Conservation (phyloP, 2,797 vertebrate genomes). For the Acanthurus tractus region DNA sequence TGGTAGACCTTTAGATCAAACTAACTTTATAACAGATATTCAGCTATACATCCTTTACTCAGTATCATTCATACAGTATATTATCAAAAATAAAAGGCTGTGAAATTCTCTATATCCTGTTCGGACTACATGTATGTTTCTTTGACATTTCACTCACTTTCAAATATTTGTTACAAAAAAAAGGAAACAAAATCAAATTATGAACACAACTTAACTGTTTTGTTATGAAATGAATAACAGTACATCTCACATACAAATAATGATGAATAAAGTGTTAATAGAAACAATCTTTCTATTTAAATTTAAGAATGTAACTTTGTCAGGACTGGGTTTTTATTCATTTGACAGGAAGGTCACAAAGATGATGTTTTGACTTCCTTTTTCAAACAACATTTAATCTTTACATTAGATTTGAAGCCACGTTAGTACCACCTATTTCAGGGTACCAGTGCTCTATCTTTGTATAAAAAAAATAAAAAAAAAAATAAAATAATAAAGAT, state of each 20-base stretch:
- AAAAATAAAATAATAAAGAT: background rate
- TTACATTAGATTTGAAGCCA: slow-evolving; percentile 36
- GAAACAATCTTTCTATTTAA: slow-evolving; percentile 10
- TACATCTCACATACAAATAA: slow-evolving; percentile 24
- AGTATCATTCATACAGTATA: slow-evolving; percentile 28
- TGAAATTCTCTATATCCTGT: slow-evolving; percentile 17
- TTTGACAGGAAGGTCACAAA: slow-evolving; percentile 35
- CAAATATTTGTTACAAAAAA: slow-evolving; percentile 19
- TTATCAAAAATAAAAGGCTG: slow-evolving; percentile 58
- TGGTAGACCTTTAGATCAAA: slow-evolving; percentile 28
- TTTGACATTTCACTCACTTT: slow-evolving; percentile 6
- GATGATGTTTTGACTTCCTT: slow-evolving; percentile 8
- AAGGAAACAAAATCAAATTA: slow-evolving; percentile 12
- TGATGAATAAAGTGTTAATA: background rate
- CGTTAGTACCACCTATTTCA: slow-evolving; percentile 3
- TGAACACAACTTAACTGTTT: slow-evolving; percentile 20
- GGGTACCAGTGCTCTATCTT: slow-evolving; percentile 29
- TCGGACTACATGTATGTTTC: slow-evolving; percentile 6
- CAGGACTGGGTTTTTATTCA: slow-evolving; percentile 15
- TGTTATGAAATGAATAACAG: slow-evolving; percentile 30
- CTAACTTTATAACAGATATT: slow-evolving; percentile 16
- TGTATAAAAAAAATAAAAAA: background rate
- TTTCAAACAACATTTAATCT: slow-evolving; percentile 11
- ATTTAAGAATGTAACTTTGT: slow-evolving; percentile 28
- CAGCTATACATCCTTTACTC: slow-evolving; percentile 27